Percentiles rank a stretch among this genome's conserved stretches.
phyloP scores from a whole-genome alignment of 2,113 vertebrate genomes.

The Polyodon spathula region DNA sequence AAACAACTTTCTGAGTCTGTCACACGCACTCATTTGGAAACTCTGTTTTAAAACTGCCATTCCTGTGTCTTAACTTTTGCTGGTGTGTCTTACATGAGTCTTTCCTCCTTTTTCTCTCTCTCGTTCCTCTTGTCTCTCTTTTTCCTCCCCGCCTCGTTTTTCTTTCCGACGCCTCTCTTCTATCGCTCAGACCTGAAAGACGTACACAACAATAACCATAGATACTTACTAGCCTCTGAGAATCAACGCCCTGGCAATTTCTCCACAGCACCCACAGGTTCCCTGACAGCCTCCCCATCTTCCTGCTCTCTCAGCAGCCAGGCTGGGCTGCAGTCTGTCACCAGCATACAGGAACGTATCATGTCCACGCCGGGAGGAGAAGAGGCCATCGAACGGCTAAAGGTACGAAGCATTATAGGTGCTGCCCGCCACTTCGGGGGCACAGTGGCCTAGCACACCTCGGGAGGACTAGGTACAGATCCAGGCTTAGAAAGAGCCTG shows the following conservation, averaged over 20 bases:
- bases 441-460: no score
- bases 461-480: no score
- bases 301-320: constrained; percentile 87
- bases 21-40: no score
- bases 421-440: no score
- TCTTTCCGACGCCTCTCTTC: constrained; percentile 17
- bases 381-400: constrained; percentile 94
- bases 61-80: constrained; percentile 27
- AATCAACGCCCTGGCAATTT: constrained; percentile 99
- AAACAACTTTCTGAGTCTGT: constrained; percentile 12
- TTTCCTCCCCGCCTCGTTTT: constrained; percentile 27
- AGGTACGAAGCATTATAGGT: no score
- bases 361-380: constrained; percentile 98
- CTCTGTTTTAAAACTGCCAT: constrained; percentile 53
- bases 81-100: constrained; percentile 51
- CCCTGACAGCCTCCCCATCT: constrained; percentile 87
- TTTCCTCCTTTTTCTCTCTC: constrained; percentile 52
- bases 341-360: constrained; percentile 96
- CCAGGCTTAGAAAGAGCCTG: no score
- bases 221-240: constrained; percentile 98
- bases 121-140: constrained; percentile 44
- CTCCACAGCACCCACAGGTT: constrained; percentile 98
- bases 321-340: constrained; percentile 81
- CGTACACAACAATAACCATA: constrained; percentile 99
- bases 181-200: constrained; percentile 92